Base-by-base conservation (phyloP, 2,888 invertebrate species). In the Deladenus siricidicola region DNA sequence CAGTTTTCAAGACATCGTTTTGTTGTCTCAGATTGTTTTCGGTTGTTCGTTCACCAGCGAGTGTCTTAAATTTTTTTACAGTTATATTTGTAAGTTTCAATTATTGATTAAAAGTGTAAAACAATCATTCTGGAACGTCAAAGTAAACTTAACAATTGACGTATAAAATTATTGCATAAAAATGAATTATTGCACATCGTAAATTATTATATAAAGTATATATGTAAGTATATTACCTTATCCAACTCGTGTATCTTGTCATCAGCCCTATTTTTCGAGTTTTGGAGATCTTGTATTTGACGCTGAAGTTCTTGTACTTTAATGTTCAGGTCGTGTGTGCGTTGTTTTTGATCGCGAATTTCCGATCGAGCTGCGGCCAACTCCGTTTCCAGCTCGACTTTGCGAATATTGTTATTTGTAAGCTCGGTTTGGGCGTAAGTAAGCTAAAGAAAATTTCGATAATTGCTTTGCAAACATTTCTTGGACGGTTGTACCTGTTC, bases 321-420 rank as follows among this genome's bases (percentile, higher is more conserved):
- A 45, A 66, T 70, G 65, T 70, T 76, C 52, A 74, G 57, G 58
- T 78, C 77, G 58, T 53, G 50, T 26, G 56, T 43, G 26, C 77
- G 67, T 58, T 78, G 75, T 60, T 78, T 78, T 68, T 69, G 66
- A 56, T 78, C 77, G 45, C 77, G 60, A 53, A 77, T 64, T 60
- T 77, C 77, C 39, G 74, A 67, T 42, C 74, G 66, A 24, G 68
- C 60, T 26, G 67, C 70, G 43, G 71, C 61, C 43, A 78, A 60
- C 55, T 77, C 77, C 45, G 68, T 69, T 47, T 77, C 77, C 21
- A 78, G 55, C 44, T 71, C 71, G 45, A 70, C 70, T 57, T 68
- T 71, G 24, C 72, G 69, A 19, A 64, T 56, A 62, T 72, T 75
- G 24, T 67, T 65, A 10, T 63, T 65, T 50, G 55, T 71, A 43